Base-by-base conservation (phyloP, 2,797 vertebrate species). In the Cynodonichthys magdalenae region DNA sequence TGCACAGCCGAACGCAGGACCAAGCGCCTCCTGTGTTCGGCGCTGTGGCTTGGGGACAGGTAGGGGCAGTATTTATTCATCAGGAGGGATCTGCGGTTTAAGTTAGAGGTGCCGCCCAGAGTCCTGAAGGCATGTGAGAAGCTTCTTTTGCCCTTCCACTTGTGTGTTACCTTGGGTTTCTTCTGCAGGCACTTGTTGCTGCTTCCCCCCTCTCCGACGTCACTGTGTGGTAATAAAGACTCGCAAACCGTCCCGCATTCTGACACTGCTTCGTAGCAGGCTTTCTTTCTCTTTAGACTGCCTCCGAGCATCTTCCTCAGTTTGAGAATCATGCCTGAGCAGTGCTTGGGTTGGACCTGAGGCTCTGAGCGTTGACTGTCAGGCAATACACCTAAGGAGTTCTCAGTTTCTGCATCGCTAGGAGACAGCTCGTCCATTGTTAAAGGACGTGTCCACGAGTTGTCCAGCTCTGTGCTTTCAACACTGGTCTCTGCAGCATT, bases 61-160 rank as follows among this genome's bases (percentile, higher is more conserved):
- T 93, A 91, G 6, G 91, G 92, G 27, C 92, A 91, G 85, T 93
- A 94, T 69, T 91, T 94, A 67, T 94, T 90, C 77, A 83, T 93
- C 18, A 93, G 34, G 0, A 86, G 63, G 0, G 93, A 87, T 15
- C 79, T 73, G 5, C 17, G 69, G 59, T 84, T 84, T 42, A 75
- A 69, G 71, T 79, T 85, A 11, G 84, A 83, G 7, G 86, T 68
- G 54, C 75, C 67, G 47, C 68, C 20, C 0, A 83, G 81, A 29
- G 72, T 77, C 56, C 81, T 77, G 15, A 82, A 53, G 5, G 71
- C 6, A 1, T 46, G 79, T 29, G 85, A 66, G 50, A 86, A 69
- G 51, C 73, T 42, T 9, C 62, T 75, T 0, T 65, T 81, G 14
- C 74, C 68, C 58, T 71, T 77, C 75, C 67, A 77, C 55, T 65